These are phyloP conservation scores for Pseudomyrmex pallidus DNA, from an alignment of 1,140 invertebrate species.

Conservation along the genomic window DNA sequence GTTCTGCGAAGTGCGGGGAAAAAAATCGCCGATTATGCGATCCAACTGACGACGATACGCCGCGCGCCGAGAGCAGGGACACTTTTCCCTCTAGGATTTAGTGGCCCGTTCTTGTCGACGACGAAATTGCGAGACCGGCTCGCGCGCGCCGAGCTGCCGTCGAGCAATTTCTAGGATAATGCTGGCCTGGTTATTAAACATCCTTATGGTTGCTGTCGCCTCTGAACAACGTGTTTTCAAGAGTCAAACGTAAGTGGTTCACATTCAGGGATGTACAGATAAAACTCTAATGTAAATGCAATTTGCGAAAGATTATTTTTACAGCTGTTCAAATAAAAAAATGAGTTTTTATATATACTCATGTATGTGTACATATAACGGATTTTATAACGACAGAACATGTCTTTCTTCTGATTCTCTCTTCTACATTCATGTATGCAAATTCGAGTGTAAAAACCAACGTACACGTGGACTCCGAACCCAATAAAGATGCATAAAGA, in stretches of 20 bases:
- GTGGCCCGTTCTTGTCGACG: constrained; percentile 31
- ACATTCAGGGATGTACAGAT: background rate
- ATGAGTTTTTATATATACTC: no score
- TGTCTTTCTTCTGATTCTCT: no score
- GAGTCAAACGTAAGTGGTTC: background rate
- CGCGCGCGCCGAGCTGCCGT: constrained; percentile 16
- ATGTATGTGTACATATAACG: no score
- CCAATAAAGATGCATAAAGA: no score
- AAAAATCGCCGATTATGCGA: constrained; percentile 69
- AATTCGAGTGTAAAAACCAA: no score
- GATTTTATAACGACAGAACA: no score
- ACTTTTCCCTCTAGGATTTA: constrained; percentile 43
- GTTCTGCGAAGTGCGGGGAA: background rate
- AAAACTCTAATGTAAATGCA: background rate
- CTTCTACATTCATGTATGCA: no score
- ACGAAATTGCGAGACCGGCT: constrained; percentile 50
- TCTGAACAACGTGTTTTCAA: background rate
- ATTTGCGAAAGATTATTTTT: background rate
- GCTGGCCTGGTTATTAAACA: constrained; percentile 42
- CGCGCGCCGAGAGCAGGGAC: constrained; percentile 10
- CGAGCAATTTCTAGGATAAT: constrained; percentile 59
- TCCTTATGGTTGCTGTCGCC: constrained; percentile 22
- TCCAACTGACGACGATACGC: constrained; percentile 55
- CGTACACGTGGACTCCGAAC: no score
- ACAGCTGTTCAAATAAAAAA: no score